These are phyloP conservation scores for Anoplopoma fimbria DNA, from an alignment of 2,113 vertebrate genomes.

Conservation along the genomic window DNA sequence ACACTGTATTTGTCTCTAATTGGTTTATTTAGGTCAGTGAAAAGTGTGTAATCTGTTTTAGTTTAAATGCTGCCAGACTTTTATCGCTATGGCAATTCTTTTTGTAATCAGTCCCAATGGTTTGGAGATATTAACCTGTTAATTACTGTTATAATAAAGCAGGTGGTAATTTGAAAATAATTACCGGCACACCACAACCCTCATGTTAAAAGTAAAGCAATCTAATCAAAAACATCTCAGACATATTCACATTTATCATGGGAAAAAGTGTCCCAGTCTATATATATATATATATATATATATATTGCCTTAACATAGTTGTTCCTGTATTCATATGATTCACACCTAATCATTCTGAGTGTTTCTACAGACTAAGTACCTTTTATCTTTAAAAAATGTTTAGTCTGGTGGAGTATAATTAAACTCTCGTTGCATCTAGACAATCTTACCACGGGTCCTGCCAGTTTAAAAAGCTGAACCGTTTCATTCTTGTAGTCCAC, in stretches of 20 bases:
- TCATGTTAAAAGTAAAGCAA: background rate
- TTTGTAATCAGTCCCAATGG: slow-evolving; percentile 8
- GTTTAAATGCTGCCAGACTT: background rate
- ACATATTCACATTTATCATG: background rate
- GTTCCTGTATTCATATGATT: background rate
- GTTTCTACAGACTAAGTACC: background rate
- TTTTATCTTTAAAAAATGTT: background rate
- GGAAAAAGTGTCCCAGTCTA: background rate
- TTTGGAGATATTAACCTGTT: slow-evolving; percentile 19
- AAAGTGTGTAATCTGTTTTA: background rate
- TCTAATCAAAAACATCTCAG: background rate
- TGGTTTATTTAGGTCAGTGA: background rate
- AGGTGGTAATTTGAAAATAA: background rate
- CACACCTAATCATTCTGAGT: background rate
- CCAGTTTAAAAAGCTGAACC: slow-evolving; percentile 71
- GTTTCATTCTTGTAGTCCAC: slow-evolving; percentile 73
- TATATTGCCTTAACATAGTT: background rate
- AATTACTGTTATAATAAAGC: slow-evolving; percentile 1
- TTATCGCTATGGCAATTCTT: slow-evolving; percentile 10
- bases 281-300: too few relatives aligned
- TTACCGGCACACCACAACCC: background rate
- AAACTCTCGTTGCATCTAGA: background rate
- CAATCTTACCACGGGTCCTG: slow-evolving; percentile 77
- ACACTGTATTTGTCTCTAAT: background rate
- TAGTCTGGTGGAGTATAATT: background rate